Evolutionary conservation across 2,113 vertebrate species (phyloP).

Genomic region (Motacilla tschutschensis): DNA sequence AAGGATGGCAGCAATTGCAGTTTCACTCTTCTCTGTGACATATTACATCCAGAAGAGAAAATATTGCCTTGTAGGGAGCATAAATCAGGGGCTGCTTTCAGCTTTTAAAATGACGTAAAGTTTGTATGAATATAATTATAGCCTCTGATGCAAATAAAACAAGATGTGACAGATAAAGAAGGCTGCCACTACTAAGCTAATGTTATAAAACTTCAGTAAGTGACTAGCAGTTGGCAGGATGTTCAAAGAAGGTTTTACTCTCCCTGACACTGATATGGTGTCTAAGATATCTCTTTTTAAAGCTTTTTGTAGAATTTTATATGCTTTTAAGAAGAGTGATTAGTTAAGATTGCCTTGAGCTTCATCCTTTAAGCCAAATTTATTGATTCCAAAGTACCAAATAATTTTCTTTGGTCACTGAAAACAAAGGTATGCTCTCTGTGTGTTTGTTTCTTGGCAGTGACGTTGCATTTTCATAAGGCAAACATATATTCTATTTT

Average conservation of each 20-base stretch:
- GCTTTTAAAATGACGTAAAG: constrained; percentile 18
- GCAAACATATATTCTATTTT: background rate
- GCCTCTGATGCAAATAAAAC: constrained; percentile 59
- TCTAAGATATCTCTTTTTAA: constrained; percentile 47
- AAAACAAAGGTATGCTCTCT: background rate
- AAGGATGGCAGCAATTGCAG: background rate
- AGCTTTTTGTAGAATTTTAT: constrained; percentile 8
- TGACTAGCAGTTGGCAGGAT: constrained; percentile 46
- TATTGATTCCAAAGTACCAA: constrained; percentile 16
- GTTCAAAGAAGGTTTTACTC: constrained; percentile 36
- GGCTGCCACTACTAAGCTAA: constrained; percentile 17
- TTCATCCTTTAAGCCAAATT: background rate
- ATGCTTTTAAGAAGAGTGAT: background rate
- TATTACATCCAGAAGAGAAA: constrained; percentile 1
- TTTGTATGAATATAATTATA: constrained; percentile 57
- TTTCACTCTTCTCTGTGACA: background rate
- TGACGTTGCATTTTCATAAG: background rate
- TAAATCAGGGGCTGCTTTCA: constrained; percentile 54
- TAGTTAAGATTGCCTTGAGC: background rate
- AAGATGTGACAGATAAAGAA: constrained; percentile 56
- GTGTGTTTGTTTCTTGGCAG: background rate
- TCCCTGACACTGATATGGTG: constrained; percentile 15
- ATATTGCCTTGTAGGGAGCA: constrained; percentile 46
- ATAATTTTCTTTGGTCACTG: background rate
- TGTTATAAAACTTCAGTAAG: constrained; percentile 51